A percentile compares a stretch with the other conserved stretches of the same genome.
phyloP scores from a whole-genome alignment of 2,113 vertebrate genomes.

The Serilophus lunatus region DNA sequence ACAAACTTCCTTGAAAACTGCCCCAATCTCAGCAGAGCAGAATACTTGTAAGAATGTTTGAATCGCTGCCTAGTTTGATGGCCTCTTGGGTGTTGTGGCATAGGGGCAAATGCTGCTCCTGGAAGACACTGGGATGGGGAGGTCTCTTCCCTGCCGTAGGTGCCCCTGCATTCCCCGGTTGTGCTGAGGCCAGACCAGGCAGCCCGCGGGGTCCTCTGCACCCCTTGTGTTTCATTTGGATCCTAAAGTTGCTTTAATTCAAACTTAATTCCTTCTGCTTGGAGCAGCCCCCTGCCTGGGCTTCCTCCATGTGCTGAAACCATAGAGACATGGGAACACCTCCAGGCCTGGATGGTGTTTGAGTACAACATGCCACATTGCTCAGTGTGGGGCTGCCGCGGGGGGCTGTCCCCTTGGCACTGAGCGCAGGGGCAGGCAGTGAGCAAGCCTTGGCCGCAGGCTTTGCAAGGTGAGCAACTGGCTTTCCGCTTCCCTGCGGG shows the following conservation, averaged over 20 bases:
- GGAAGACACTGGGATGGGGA: neutral
- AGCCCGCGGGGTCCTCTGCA: neutral
- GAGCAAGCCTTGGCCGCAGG: neutral
- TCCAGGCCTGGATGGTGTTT: neutral
- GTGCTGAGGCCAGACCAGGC: no score
- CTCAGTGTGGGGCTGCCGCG: neutral
- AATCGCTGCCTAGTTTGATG: neutral
- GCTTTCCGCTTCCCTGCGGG: neutral
- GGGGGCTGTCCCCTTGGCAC: neutral
- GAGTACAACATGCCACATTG: neutral
- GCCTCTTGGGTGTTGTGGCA: neutral
- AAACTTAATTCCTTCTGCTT: neutral
- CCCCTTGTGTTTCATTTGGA: rapidly evolving
- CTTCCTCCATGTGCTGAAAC: neutral
- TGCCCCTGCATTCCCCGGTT: neutral
- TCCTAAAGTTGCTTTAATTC: neutral
- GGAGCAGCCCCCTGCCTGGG: neutral
- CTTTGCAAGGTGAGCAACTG: neutral
- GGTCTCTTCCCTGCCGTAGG: neutral
- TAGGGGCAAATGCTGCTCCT: neutral
- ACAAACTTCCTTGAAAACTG: neutral
- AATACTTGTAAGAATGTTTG: neutral
- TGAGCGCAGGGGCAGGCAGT: rapidly evolving
- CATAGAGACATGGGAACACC: rapidly evolving
- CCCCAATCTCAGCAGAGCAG: neutral